Conservation (phyloP, 2,888 invertebrate genomes). For the Acholoe squamosa region DNA sequence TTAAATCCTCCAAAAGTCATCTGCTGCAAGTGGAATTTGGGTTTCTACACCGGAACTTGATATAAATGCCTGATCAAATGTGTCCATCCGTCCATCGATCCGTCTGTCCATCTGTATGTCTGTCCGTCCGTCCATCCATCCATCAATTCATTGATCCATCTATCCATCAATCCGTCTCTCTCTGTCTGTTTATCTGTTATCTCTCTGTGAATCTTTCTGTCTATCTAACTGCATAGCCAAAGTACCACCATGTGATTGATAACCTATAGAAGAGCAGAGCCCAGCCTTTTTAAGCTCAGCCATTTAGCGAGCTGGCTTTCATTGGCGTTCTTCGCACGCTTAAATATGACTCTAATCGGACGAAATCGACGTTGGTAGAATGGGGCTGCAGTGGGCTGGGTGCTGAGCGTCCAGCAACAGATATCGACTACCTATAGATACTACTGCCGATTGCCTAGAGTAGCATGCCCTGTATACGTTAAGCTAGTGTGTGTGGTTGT, state of each 20-base stretch:
- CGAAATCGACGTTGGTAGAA: neutral
- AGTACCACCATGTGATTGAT: neutral
- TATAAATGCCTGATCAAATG: no score
- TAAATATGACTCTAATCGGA: conserved; percentile 5
- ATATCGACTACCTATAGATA: no score
- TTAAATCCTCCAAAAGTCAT: neutral
- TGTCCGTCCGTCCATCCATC: no score
- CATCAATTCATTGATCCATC: no score
- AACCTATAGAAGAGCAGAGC: neutral
- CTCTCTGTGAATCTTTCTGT: no score
- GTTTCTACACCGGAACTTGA: neutral
- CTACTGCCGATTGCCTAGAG: neutral
- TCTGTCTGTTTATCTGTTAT: no score
- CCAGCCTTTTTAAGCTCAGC: neutral
- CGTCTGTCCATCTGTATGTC: no score
- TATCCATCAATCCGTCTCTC: no score
- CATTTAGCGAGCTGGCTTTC: neutral
- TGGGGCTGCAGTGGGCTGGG: neutral
- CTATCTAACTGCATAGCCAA: neutral
- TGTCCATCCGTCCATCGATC: no score
- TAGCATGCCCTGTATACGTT: neutral
- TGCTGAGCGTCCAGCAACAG: neutral
- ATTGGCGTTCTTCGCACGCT: neutral
- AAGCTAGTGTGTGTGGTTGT: neutral
- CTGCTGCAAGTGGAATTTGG: neutral